Base-by-base conservation (phyloP, 2,888 invertebrate genomes). In the Tridacna gigas region DNA sequence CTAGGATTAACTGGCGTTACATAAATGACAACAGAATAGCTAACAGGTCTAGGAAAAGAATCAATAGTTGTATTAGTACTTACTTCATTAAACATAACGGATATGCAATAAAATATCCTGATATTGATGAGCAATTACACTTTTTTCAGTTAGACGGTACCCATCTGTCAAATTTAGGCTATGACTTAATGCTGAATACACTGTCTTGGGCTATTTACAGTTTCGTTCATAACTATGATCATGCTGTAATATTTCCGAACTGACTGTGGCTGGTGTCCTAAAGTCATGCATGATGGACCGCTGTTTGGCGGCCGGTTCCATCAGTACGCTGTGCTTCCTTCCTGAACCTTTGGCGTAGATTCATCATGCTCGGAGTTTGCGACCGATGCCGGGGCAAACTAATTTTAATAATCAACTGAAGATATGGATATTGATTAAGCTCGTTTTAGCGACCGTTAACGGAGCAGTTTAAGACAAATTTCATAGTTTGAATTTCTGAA, bases 241-340 rank as follows among this genome's bases (percentile, higher is more conserved):
- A 63, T 63, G 22, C 63, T 22, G 63, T 63, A n/a, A 63, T 63
- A 22, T 63, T n/a, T 22, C 63, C 63, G 13, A 63, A 63, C 63
- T 63, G 63, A 63, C 63, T 25, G 25, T 63, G 63, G 22, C 63
- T 63, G 22, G 63, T 63, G 25, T 63, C n/a, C 22, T 12, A 63
- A 25, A 18, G 37, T 22, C 12, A 22, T 63, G 63, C 63, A 63
- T 22, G 63, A 63, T 63, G 63, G 63, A 22, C 63, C 63, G 63
- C 63, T 63, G 37, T 63, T 63, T 63, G 63, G 63, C 22, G 63
- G 63, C 22, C n/a, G 63, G 63, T 63, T 63, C 63, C 22, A n/a
- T 63, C 63, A 63, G 63, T 63, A 18, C 61, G 13, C 63, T 63
- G 20, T 22, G 63, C 20, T 63, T n/a, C 63, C 63, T n/a, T 63